Evolutionary conservation across 2,797 vertebrate species (phyloP).

Genomic region (Pangasius larnaudii): DNA sequence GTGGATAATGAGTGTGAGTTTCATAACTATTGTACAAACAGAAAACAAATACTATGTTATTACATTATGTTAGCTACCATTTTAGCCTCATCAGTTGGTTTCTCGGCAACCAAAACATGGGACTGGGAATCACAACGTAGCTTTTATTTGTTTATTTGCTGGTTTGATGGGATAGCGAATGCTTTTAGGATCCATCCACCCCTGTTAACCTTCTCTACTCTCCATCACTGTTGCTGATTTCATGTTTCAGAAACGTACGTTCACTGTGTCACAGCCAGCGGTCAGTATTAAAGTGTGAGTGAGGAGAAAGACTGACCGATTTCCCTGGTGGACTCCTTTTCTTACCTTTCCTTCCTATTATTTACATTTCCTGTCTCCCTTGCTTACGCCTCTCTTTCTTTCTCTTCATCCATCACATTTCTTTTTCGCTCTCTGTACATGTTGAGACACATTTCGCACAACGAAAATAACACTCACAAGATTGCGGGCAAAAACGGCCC

Average conservation of each 20-base stretch:
- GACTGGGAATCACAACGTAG: not conserved
- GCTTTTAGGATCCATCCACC: not conserved
- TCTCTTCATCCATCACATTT: constrained; percentile 22
- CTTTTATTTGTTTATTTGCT: no score
- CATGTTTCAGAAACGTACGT: not conserved
- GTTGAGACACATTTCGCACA: constrained; percentile 62
- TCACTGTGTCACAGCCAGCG: constrained; percentile 5
- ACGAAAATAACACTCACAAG: constrained; percentile 61
- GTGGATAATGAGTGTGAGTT: not conserved
- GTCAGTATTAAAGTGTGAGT: constrained; percentile 26
- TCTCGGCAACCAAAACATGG: not conserved
- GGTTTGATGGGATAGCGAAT: not conserved
- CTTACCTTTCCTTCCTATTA: not conserved
- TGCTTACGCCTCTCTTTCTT: not conserved
- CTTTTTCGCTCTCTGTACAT: constrained; percentile 39
- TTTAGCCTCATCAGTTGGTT: not conserved
- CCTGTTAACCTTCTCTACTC: not conserved
- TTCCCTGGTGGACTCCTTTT: constrained; percentile 10
- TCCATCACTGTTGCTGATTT: constrained; percentile 16
- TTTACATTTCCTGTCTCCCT: not conserved
- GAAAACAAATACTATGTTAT: not conserved
- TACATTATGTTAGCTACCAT: not conserved
- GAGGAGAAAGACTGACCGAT: not conserved
- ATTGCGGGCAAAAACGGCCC: constrained; percentile 65
- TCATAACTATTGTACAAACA: not conserved